A percentile compares a stretch with the other conserved stretches of the same genome.
These are phyloP conservation scores for Gnathonemus echidnorhynchus DNA, from an alignment of 2,113 vertebrate genomes.

Conservation along the genomic window DNA sequence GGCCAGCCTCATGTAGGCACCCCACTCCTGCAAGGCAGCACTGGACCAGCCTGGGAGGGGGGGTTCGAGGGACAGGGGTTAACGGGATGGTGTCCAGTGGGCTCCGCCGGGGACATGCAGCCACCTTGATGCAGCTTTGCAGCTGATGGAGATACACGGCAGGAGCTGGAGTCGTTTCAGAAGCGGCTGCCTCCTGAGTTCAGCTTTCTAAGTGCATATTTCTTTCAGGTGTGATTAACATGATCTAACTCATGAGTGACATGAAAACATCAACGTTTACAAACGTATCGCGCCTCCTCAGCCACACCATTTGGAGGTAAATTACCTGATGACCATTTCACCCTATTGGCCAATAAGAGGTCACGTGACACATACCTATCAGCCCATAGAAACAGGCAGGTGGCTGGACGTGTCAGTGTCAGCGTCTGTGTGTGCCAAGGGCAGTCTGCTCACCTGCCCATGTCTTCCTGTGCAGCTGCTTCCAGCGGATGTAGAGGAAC, in stretches of 20 bases:
- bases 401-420: neutral
- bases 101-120: neutral
- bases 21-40: slow-evolving; percentile 78
- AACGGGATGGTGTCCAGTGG: neutral
- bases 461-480: slow-evolving; percentile 66
- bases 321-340: neutral
- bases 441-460: slow-evolving; percentile 71
- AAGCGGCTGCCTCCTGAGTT: neutral
- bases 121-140: neutral
- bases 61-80: neutral
- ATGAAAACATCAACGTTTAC: neutral
- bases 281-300: neutral
- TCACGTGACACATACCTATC: neutral
- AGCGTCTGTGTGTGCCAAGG: neutral
- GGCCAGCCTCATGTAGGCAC: slow-evolving; percentile 68
- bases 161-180: neutral
- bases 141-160: neutral
- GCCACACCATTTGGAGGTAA: neutral
- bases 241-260: neutral
- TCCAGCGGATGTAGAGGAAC: slow-evolving; percentile 70
- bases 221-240: neutral
- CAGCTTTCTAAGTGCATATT: neutral
- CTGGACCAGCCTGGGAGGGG: slow-evolving; percentile 67
- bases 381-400: neutral
- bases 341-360: neutral